Conservation (phyloP, 2,888 invertebrate species). For the Philereme vetulata region DNA sequence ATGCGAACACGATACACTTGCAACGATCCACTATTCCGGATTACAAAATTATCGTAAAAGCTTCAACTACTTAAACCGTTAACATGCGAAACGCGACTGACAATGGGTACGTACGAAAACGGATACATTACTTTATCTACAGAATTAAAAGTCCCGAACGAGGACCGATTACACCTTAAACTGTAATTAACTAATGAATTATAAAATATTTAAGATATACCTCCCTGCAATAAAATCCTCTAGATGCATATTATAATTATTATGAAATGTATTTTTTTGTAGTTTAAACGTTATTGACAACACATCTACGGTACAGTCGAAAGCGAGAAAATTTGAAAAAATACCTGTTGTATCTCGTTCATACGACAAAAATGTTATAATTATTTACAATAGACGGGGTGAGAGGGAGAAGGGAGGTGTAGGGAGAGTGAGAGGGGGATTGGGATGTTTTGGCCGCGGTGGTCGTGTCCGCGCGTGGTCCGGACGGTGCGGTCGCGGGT, state of each 20-base stretch:
- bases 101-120: constrained; percentile 47
- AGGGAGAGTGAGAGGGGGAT: constrained; percentile 45
- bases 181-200: constrained; percentile 79
- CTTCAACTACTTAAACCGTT: constrained; percentile 58
- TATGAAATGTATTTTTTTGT: constrained; percentile 80
- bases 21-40: constrained; percentile 42
- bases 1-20: constrained; percentile 51
- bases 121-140: constrained; percentile 60
- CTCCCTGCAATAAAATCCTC: constrained; percentile 80
- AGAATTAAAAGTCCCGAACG: constrained; percentile 65
- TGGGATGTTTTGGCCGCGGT: constrained; percentile 59
- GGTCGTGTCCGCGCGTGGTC: constrained; percentile 58
- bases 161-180: constrained; percentile 71
- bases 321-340: constrained; percentile 83
- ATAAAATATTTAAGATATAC: constrained; percentile 80
- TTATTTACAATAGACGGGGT: constrained; percentile 81
- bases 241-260: constrained; percentile 77
- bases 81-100: constrained; percentile 55
- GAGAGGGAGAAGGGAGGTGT: constrained; percentile 42
- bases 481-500: constrained; percentile 51
- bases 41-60: constrained; percentile 53
- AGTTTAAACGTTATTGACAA: constrained; percentile 80
- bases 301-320: constrained; percentile 84
- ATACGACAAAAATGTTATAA: constrained; percentile 81
- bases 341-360: constrained; percentile 83